Conservation (phyloP, 2,113 vertebrate genomes). For the Motacilla tschutschensis region DNA sequence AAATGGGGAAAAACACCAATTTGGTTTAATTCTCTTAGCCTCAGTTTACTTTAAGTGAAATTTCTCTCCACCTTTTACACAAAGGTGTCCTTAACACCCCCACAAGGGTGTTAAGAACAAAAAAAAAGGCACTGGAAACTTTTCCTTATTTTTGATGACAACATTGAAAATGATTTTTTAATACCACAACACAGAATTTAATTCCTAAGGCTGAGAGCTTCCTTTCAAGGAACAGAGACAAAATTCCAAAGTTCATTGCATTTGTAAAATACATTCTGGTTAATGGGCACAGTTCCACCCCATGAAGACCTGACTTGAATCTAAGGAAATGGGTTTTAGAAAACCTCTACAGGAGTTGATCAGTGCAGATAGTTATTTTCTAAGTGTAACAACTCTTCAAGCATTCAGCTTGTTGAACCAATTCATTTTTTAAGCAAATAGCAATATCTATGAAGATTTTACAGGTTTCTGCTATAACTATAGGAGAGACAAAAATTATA, state of each 20-base stretch:
- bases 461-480: neutral
- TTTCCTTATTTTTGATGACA: neutral
- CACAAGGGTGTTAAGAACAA: neutral
- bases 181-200: neutral
- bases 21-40: neutral
- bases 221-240: neutral
- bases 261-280: neutral
- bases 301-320: neutral
- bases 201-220: neutral
- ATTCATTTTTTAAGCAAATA: neutral
- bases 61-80: neutral
- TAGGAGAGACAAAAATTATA: neutral
- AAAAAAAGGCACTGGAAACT: neutral
- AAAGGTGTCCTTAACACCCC: neutral
- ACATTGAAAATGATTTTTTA: neutral
- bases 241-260: neutral
- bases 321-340: neutral
- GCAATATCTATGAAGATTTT: neutral
- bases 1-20: accelerated
- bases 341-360: neutral
- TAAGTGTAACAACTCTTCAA: neutral
- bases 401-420: neutral
- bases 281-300: neutral
- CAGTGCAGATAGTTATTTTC: neutral
- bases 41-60: neutral